phyloP scores from a whole-genome alignment of 2,113 vertebrate genomes.

The Oreochromis spilurus region DNA sequence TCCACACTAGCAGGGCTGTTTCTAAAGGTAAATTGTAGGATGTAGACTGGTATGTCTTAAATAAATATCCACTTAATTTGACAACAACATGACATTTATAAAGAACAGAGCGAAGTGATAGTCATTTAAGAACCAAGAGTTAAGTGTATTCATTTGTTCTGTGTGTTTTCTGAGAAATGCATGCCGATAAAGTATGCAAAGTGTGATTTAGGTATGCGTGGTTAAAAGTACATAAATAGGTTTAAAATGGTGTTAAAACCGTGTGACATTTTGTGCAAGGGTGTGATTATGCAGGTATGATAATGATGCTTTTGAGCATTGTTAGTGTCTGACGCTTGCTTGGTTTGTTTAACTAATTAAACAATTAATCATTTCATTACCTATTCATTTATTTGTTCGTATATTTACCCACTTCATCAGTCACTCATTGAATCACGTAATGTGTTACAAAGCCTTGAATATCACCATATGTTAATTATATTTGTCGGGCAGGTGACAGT shows the following conservation, averaged over 20 bases:
- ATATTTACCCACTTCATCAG: constrained; percentile 46
- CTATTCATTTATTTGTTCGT: constrained; percentile 57
- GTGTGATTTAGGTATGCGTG: neutral
- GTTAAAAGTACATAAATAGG: neutral
- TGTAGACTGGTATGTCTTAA: neutral
- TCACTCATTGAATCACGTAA: constrained; percentile 53
- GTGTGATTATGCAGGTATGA: constrained; percentile 37
- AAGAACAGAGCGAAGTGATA: neutral
- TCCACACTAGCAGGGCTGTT: neutral
- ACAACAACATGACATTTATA: neutral
- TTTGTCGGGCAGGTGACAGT: neutral
- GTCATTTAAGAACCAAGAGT: neutral
- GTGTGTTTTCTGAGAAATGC: neutral
- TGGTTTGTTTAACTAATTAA: constrained; percentile 54
- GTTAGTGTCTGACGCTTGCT: constrained; percentile 10
- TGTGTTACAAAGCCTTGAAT: constrained; percentile 36
- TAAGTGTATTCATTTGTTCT: neutral
- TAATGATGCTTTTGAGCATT: constrained; percentile 30
- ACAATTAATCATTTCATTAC: constrained; percentile 56
- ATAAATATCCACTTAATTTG: neutral
- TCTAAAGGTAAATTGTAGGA: neutral
- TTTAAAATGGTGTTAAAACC: neutral
- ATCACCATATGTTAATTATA: constrained; percentile 26
- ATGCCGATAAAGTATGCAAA: neutral
- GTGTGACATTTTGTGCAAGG: neutral